Base-by-base conservation (phyloP, 2,797 vertebrate species). In the Tangara arthus region DNA sequence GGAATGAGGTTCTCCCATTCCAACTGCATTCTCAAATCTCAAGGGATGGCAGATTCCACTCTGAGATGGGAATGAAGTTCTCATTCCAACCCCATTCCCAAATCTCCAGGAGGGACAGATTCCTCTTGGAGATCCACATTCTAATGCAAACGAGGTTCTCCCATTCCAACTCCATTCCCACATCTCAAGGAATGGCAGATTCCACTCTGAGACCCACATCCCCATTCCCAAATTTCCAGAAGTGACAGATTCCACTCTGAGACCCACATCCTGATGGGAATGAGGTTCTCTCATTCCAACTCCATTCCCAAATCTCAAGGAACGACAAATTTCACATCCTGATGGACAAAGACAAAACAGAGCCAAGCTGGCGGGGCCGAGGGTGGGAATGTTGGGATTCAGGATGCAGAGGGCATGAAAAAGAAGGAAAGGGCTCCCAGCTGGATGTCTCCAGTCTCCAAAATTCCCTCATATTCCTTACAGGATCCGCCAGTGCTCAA, bases 151-250 rank as follows among this genome's bases (percentile, higher is more conserved):
- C 2, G 18, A 35, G 19, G 13, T 66, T 1, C 13, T 34, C 15
- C 15, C 41, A 35, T 46, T 12, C 39, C 18, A 21, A 8, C 14
- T 17, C 18, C 32, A 28, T 42, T 71, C 19, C 69, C 2, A 2
- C 1, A 44, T 8, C 5, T 12, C 32, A 0, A 28, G 11, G 2
- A 14, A 3, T 0, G 24, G 10, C 32, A 34, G 19, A 56, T 56
- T 6, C 19, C 14, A 19, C 3, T 26, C 50, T n/a, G 9, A 16
- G 30, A 27, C 14, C 47, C 47, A 15, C 24, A 47, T 15, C 3
- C 32, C 32, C 32, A 80, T 24, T 47, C 21, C 65, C 4, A 1
- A 6, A 30, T 26, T 1, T 47, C 24, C 5, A 37, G 44, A 4
- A 35, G 4, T 1, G 19, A 32, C 19, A 55, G 28, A 61, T 41